Conservation (phyloP, 2,113 vertebrate species). For the Struthio camelus region DNA sequence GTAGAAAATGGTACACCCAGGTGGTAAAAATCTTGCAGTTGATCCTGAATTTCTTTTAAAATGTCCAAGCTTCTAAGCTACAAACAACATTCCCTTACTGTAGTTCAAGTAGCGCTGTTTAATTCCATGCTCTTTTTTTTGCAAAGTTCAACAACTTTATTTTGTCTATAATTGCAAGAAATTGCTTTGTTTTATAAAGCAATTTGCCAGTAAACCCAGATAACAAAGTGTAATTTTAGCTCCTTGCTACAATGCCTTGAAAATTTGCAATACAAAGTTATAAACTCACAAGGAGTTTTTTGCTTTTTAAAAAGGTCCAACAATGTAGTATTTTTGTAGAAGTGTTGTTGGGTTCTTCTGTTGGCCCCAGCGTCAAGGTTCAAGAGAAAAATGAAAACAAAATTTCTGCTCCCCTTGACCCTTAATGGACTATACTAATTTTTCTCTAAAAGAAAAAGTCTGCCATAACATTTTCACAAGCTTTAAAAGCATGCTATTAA, state of each 20-base stretch:
- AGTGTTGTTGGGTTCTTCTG: not conserved
- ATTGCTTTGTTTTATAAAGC: not conserved
- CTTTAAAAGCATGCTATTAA: not conserved
- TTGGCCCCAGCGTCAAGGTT: not conserved
- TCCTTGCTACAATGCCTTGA: not conserved
- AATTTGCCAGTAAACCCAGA: not conserved
- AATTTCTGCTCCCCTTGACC: not conserved
- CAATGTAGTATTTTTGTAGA: accelerated
- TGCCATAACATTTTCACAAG: not conserved
- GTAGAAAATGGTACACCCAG: not conserved
- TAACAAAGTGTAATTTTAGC: not conserved
- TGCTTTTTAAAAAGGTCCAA: not conserved
- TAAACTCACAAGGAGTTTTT: not conserved
- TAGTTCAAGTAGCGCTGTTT: not conserved
- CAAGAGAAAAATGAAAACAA: not conserved
- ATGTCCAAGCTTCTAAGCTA: not conserved
- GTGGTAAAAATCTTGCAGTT: not conserved
- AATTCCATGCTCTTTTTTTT: not conserved
- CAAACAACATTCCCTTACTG: not conserved
- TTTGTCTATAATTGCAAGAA: not conserved
- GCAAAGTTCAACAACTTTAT: not conserved
- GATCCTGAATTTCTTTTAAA: not conserved
- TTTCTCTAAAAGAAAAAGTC: not conserved
- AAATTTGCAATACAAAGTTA: not conserved
- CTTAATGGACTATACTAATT: not conserved